Percentiles rank a stretch among this genome's conserved stretches.
Conservation (phyloP, 2,113 vertebrate species). For the Spea multiplicata region DNA sequence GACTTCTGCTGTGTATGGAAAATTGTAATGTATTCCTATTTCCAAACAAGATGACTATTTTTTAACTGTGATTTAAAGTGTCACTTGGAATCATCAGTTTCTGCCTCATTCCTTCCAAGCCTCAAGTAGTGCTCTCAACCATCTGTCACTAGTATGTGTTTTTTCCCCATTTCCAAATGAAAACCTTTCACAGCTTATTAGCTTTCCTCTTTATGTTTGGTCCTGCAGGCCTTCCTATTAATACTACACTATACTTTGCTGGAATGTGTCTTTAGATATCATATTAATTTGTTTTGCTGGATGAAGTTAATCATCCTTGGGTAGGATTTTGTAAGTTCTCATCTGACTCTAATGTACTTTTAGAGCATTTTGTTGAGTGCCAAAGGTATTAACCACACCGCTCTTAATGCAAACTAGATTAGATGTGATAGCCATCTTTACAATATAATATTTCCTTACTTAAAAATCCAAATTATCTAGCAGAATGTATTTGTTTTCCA, state of each 20-base stretch:
- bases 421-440: conserved; percentile 39
- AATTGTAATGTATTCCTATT: background rate
- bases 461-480: conserved; percentile 4
- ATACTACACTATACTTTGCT: conserved; percentile 6
- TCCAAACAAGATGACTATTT: background rate
- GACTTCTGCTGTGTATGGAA: background rate
- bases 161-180: conserved; percentile 39
- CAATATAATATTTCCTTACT: conserved; percentile 22
- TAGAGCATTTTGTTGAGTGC: conserved; percentile 25
- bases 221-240: conserved; percentile 37
- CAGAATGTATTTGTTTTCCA: conserved; percentile 9
- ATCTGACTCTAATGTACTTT: conserved; percentile 42
- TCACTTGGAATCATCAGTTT: conserved; percentile 38
- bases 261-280: conserved; percentile 32
- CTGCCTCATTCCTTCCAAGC: conserved; percentile 33
- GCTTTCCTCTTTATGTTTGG: conserved; percentile 21
- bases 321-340: conserved; percentile 33
- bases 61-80: conserved; percentile 14
- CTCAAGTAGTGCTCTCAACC: conserved; percentile 33
- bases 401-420: conserved; percentile 29
- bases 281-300: conserved; percentile 33
- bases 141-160: conserved; percentile 39
- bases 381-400: conserved; percentile 16
- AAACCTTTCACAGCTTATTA: conserved; percentile 45
- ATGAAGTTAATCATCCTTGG: conserved; percentile 37